A percentile compares a stretch with the other conserved stretches of the same genome.
These are phyloP conservation scores for Oplegnathus fasciatus DNA, from an alignment of 2,113 vertebrate species.

Conservation along the genomic window DNA sequence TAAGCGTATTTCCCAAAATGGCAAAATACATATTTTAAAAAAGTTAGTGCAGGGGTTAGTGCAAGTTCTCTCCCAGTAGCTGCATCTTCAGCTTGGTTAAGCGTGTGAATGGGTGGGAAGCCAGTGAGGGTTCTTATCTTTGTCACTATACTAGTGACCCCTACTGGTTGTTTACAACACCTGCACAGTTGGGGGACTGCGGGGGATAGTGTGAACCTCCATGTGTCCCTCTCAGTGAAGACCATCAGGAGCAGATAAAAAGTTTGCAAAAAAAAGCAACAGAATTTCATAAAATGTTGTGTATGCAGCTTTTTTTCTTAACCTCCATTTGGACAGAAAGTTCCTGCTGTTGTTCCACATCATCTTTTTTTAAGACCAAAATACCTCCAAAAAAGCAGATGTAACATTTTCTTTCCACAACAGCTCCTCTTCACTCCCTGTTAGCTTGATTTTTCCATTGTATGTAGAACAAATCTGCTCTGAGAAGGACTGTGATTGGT, in stretches of 20 bases:
- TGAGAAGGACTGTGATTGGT: neutral
- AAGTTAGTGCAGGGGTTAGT: too few relatives aligned
- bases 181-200: neutral
- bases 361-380: too few relatives aligned
- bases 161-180: neutral
- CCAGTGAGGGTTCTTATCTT: neutral
- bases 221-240: neutral
- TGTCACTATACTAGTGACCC: neutral
- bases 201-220: neutral
- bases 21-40: too few relatives aligned
- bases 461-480: neutral
- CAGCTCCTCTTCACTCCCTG: neutral
- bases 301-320: too few relatives aligned
- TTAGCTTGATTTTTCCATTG: slow-evolving; percentile 27
- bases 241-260: too few relatives aligned
- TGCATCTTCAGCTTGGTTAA: neutral
- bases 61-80: too few relatives aligned
- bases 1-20: neutral
- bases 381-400: too few relatives aligned
- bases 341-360: too few relatives aligned
- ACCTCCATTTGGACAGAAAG: too few relatives aligned
- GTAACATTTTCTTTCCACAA: too few relatives aligned
- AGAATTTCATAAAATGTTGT: too few relatives aligned
- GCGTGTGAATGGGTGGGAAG: neutral
- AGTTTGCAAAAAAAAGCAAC: too few relatives aligned